Base-by-base conservation (phyloP, 2,888 invertebrate species). In the Adela reaumurella region DNA sequence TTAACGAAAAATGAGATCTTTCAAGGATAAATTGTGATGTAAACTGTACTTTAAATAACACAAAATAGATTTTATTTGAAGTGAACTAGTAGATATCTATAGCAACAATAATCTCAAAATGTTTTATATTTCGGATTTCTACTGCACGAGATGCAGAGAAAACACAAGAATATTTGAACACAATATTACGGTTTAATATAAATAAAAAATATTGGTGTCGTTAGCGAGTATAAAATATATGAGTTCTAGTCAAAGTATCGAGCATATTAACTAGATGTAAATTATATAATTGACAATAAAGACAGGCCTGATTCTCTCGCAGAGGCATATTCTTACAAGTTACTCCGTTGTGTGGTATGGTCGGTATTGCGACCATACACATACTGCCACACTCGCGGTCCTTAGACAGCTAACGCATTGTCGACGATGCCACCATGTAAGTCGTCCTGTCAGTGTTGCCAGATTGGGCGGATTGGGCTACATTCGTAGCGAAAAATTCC, bases 201-300 rank as follows among this genome's bases (percentile, higher is more conserved):
- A 48, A 48, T 48, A 18, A 43, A 35, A n/a, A 28, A 45, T 65
- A 64, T 71, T 70, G 69, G 72, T 74, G 74, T 74, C 74, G 67
- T 74, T 76, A 73, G 70, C 72, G 66, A 68, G 63, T 74, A 73
- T 71, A 70, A 68, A 70, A 67, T 72, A 70, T 70, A 74, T 73
- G 77, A 74, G 76, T 78, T 80, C 80, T 80, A 80, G 80, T 80
- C 80, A 80, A 76, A 76, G 72, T 74, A 76, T 77, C 74, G 73
- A 78, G 69, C 76, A 73, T 74, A 76, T 73, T 71, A 69, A 48
- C 49, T 49, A 46, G 51, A 65, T 69, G 74, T 77, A 77, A 72
- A 70, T 74, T 70, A 67, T 66, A 70, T 68, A 76, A 71, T 73
- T 79, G 80, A 80, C 80, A 80, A 79, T 79, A 80, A 79, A 67